Evolutionary conservation across 2,113 vertebrate species (phyloP), one percentile per base, ranked within the genome.

Genomic region (Noctilio leporinus): DNA sequence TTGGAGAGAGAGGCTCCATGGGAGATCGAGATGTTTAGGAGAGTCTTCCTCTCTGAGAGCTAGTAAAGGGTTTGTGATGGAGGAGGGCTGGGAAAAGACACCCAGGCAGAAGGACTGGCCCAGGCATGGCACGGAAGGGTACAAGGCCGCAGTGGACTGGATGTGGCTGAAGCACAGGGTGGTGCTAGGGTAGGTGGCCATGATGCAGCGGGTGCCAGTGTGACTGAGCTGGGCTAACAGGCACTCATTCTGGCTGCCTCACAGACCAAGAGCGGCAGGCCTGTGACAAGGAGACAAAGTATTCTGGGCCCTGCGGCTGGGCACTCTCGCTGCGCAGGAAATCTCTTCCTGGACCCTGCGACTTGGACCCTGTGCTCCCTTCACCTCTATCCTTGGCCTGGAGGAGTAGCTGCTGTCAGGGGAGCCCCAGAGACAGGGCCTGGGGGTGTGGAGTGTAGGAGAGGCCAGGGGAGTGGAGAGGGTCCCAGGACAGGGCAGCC

Each of bases 101-200:
- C 40, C 20, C 5, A 9, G 26, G 10, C 26, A 28, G 19, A n/a
- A 65, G 62, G 43, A 33, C 30, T 20, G 26, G 24, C 47, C 59
- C 35, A 17, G 0, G 16, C 6, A 10, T 0, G 0, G 62, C 35
- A 64, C 10, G 3, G 0, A 26, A 53, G 24, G 49, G 40, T 51
- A 49, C 49, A 38, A 35, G 40, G 47, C 49, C 83, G 49, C 11
- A 7, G 35, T 14, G 38, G 7, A 38, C 30, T 62, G 49, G 88
- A 3, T 7, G 64, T 3, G 35, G 89, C 65, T 11, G 6, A 17
- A 5, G 49, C 59, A 30, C 4, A 10, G 15, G 40, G 17, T 0
- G 8, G 65, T 15, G 19, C n/a, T 20, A 5, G 28, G n/a, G 38
- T 11, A 5, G 1, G 24, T 1, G 12, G 17, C 4, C 0, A 17